Percentiles rank a stretch among this genome's conserved stretches.
These are phyloP conservation scores for Notocelia uddmanniana DNA, from an alignment of 2,888 invertebrate species.

Conservation along the genomic window DNA sequence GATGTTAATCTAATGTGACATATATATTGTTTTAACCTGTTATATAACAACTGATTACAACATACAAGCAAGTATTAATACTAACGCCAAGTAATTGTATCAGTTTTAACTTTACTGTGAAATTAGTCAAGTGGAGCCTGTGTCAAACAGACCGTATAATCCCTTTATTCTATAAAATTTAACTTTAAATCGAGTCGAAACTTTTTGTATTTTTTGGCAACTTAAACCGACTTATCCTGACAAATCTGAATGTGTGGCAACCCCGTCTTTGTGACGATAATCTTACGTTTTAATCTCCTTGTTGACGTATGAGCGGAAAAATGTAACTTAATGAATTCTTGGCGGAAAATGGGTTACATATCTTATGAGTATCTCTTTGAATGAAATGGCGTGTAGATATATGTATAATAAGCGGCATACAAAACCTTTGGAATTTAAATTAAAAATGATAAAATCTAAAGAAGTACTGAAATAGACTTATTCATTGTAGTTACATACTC, in stretches of 20 bases:
- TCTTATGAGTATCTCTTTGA: conserved; percentile 9
- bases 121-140: not conserved
- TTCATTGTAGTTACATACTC: not conserved
- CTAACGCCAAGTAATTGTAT: no score
- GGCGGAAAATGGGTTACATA: not conserved
- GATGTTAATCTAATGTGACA: no score
- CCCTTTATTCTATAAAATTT: not conserved
- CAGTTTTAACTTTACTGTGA: no score
- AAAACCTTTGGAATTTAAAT: conserved; percentile 6
- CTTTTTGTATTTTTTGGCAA: not conserved
- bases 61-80: no score
- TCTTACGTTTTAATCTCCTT: conserved; percentile 21
- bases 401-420: not conserved
- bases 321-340: conserved; percentile 25
- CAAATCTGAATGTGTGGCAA: conserved; percentile 1
- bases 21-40: no score
- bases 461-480: not conserved
- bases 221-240: not conserved
- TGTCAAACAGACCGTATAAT: no score
- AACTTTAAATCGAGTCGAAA: not conserved
- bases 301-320: conserved; percentile 12
- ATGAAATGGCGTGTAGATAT: not conserved
- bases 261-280: conserved; percentile 10
- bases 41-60: no score
- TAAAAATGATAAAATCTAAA: not conserved